Evolutionary conservation across 2,888 invertebrate genomes (phyloP).

Genomic region (Drosophila tripunctata): DNA sequence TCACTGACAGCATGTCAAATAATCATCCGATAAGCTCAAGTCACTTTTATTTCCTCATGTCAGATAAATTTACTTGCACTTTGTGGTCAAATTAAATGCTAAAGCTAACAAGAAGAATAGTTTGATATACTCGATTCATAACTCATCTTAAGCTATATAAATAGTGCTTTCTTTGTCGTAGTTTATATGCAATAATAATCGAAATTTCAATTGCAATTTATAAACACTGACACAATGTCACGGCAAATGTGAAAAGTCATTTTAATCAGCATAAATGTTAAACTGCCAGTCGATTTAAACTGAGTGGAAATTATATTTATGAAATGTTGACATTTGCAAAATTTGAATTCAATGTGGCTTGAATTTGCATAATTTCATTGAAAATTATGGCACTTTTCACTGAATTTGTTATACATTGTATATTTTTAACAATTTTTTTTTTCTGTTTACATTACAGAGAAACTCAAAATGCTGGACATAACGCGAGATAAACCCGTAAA

Average conservation of each 20-base stretch:
- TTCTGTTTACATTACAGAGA: conserved; percentile 75
- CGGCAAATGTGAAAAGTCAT: background rate
- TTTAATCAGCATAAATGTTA: conserved; percentile 3
- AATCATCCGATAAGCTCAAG: conserved; percentile 26
- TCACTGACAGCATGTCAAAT: conserved; percentile 17
- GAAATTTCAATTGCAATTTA: background rate
- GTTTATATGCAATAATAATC: background rate
- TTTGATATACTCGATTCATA: background rate
- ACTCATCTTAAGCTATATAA: background rate
- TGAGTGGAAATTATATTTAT: background rate
- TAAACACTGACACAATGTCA: background rate
- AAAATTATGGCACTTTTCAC: background rate
- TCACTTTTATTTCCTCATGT: conserved; percentile 18
- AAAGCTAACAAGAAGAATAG: conserved; percentile 1
- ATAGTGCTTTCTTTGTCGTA: background rate
- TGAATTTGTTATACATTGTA: background rate
- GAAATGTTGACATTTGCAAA: conserved; percentile 4
- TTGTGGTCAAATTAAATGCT: conserved; percentile 17
- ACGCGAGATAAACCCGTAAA: conserved; percentile 94
- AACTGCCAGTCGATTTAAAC: background rate
- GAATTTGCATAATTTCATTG: background rate
- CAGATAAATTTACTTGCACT: conserved; percentile 11
- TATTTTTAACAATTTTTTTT: too few relatives aligned
- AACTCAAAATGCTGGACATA: conserved; percentile 92
- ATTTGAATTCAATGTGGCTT: background rate